Base-by-base conservation (phyloP, 2,113 vertebrate species). In the Chamaetylas fuelleborni region DNA sequence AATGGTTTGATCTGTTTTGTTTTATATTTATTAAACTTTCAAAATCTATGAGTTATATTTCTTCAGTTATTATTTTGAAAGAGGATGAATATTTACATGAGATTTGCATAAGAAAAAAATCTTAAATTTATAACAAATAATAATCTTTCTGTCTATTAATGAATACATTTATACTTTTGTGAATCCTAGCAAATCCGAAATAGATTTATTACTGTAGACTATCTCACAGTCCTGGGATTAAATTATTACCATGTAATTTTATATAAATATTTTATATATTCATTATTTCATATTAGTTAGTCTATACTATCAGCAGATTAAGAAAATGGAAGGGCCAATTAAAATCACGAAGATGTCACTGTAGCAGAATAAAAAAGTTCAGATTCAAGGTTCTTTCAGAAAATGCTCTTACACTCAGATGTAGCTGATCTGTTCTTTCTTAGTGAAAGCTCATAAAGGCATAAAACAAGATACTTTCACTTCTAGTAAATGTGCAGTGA, bases 21-120 rank as follows among this genome's bases (percentile, higher is more conserved):
- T 97, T 96, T 84, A 66, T 93, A 94, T 95, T 94, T 97, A 96
- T 96, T 93, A 91, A 96, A 88, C 19, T 90, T 97, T n/a, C 56
- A 74, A 61, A 96, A 96, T 56, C 14, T 40, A 69, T 66, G 36
- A 83, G 12, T 92, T 86, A 31, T 76, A 92, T 58, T 95, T 53
- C 33, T 56, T 73, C 40, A 34, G 42, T 79, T 92, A 89, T 36
- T 76, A 94, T 93, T 95, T 94, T 88, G 54, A 92, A 96, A 95
- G 54, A 95, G 20, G 25, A 56, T 38, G 22, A 89, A 54, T 82
- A 87, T 93, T 95, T 95, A 70, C 62, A 45, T 50, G 48, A 73
- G 8, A 86, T 93, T 95, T 95, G 56, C 81, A 76, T 90, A 61
- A 29, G 47, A 71, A 91, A 91, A 93, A 50, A 8, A 53, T 65